Evolutionary conservation across 2,113 vertebrate species (phyloP).

Genomic region (Apistogramma diplotaenia): DNA sequence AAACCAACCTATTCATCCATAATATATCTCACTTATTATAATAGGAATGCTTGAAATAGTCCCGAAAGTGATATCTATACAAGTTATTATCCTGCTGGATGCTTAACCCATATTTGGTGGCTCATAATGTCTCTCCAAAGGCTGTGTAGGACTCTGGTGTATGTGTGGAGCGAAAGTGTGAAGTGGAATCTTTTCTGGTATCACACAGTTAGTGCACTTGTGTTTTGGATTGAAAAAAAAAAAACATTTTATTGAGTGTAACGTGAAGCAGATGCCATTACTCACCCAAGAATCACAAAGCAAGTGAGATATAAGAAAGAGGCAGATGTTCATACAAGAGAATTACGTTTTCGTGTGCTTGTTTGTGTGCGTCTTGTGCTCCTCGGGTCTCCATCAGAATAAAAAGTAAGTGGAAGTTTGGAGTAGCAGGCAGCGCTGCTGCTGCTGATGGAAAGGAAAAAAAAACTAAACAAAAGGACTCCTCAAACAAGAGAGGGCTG

Average conservation of each 20-base stretch:
- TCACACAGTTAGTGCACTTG: constrained; percentile 20
- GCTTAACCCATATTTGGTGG: constrained; percentile 27
- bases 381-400: constrained; percentile 15
- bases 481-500: background rate
- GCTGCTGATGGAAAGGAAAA: background rate
- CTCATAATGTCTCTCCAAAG: constrained; percentile 30
- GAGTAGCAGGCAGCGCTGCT: constrained; percentile 12
- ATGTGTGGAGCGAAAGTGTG: background rate
- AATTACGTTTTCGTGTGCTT: background rate
- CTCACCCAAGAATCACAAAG: constrained; percentile 24
- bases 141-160: constrained; percentile 28
- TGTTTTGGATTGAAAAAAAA: constrained; percentile 13
- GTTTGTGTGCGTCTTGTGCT: constrained; percentile 28
- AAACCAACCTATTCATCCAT: constrained; percentile 22
- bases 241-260: background rate
- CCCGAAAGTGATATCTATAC: constrained; percentile 16
- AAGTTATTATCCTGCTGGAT: constrained; percentile 34
- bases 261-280: constrained; percentile 37
- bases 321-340: constrained; percentile 45
- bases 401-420: constrained; percentile 12
- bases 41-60: constrained; percentile 8
- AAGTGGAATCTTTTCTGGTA: constrained; percentile 23
- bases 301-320: constrained; percentile 16
- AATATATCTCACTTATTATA: constrained; percentile 7
- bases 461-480: background rate